A percentile compares a stretch with the other conserved stretches of the same genome.
Conservation (phyloP, 2,888 invertebrate species). For the Nesidiocoris tenuis region DNA sequence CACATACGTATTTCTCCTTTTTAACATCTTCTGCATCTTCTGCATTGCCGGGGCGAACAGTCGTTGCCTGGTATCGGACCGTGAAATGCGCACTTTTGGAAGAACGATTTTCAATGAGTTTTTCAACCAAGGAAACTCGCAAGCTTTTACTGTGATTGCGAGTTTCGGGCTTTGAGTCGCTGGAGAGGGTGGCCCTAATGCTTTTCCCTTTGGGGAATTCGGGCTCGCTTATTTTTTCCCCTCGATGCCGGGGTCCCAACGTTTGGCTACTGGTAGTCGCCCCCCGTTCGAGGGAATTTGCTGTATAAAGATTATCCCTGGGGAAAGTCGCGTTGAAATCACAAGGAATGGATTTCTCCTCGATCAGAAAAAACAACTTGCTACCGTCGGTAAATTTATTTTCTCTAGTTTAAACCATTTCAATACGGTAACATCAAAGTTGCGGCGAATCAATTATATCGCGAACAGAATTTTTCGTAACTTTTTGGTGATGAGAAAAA, state of each 20-base stretch:
- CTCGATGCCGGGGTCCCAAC: background rate
- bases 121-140: conserved; percentile 2
- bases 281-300: background rate
- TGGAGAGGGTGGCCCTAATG: background rate
- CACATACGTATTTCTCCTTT: too few species aligned
- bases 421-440: background rate
- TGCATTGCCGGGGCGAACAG: too few species aligned
- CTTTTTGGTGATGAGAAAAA: too few species aligned
- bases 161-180: conserved; percentile 28
- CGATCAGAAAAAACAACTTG: background rate
- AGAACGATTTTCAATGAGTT: conserved; percentile 37
- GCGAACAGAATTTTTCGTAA: too few species aligned
- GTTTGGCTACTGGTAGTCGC: background rate
- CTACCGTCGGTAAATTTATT: background rate
- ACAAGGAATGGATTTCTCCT: background rate
- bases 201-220: conserved; percentile 8
- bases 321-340: background rate
- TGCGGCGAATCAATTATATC: background rate
- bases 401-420: background rate
- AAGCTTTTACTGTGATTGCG: conserved; percentile 39
- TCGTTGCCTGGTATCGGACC: conserved; percentile 15
- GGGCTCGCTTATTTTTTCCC: conserved; percentile 15
- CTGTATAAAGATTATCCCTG: background rate
- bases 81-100: conserved; percentile 33
- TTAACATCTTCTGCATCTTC: too few species aligned